A percentile compares a stretch with the other conserved stretches of the same genome.
Evolutionary conservation across 2,113 vertebrate species (phyloP).

Genomic region (Gymnobelideus leadbeateri): DNA sequence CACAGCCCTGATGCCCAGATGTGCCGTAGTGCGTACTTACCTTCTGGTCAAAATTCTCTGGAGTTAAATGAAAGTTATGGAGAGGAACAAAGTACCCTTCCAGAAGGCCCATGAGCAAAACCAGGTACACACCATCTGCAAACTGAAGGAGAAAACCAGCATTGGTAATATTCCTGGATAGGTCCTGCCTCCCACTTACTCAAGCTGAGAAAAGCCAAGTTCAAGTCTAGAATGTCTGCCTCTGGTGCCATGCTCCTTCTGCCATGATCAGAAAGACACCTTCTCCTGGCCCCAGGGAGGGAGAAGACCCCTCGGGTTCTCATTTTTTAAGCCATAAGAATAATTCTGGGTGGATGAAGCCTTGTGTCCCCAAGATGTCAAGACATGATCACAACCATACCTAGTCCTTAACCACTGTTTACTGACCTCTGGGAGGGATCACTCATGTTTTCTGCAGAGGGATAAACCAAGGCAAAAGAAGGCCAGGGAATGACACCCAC

Average conservation of each 20-base stretch:
- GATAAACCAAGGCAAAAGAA: fast-evolving
- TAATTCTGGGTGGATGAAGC: no score
- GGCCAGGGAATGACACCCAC: no score
- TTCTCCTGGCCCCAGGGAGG: background rate
- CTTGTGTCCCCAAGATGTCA: background rate
- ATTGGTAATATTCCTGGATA: fast-evolving
- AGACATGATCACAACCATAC: background rate
- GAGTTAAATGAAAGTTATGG: conserved; percentile 96
- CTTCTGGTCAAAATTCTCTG: conserved; percentile 97
- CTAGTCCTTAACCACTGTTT: fast-evolving
- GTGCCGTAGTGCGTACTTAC: conserved; percentile 72
- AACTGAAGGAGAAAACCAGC: conserved; percentile 86
- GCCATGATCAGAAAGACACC: background rate
- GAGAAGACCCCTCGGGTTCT: background rate
- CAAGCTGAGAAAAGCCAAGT: fast-evolving
- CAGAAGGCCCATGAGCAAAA: conserved; percentile 95
- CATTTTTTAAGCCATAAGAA: background rate
- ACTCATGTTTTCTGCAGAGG: background rate
- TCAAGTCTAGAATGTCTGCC: background rate
- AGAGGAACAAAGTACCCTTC: conserved; percentile 97
- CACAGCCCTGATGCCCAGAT: background rate
- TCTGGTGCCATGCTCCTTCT: background rate
- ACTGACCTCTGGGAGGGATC: background rate
- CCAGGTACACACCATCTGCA: conserved; percentile 97
- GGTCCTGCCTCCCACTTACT: fast-evolving